Evolutionary conservation across 1,140 invertebrate genomes (phyloP).

Genomic region (Watersipora subatra): DNA sequence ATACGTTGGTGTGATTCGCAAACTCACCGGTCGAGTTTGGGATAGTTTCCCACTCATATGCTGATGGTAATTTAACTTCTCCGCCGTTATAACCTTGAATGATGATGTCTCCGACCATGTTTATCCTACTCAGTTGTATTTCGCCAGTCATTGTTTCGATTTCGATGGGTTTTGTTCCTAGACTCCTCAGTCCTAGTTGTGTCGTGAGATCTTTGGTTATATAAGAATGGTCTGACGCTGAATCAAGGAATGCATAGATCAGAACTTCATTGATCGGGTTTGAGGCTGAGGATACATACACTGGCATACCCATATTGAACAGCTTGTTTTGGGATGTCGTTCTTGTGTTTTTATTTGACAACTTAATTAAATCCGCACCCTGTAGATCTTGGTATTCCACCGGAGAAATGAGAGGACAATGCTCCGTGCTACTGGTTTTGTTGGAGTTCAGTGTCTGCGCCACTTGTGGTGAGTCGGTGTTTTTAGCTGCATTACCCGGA

Average conservation of each 20-base stretch:
- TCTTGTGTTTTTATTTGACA: not conserved
- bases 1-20: not conserved
- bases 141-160: not conserved
- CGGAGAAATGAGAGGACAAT: not conserved
- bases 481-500: not conserved
- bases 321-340: not conserved
- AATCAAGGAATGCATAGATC: not conserved
- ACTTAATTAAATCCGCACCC: not conserved
- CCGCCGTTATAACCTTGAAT: not conserved
- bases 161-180: not conserved
- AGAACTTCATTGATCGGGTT: not conserved
- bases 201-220: not conserved
- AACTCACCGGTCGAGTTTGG: not conserved
- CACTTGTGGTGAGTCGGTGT: not conserved
- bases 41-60: not conserved
- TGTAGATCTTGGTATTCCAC: not conserved
- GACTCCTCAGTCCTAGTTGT: not conserved
- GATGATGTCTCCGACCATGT: not conserved
- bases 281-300: not conserved
- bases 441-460: not conserved
- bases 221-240: not conserved
- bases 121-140: not conserved
- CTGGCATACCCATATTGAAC: not conserved
- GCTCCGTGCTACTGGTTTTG: not conserved
- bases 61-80: not conserved